A percentile compares a stretch with the other conserved stretches of the same genome.
Evolutionary conservation across 2,797 vertebrate species (phyloP).

Genomic region (Peromyscus nudipes): DNA sequence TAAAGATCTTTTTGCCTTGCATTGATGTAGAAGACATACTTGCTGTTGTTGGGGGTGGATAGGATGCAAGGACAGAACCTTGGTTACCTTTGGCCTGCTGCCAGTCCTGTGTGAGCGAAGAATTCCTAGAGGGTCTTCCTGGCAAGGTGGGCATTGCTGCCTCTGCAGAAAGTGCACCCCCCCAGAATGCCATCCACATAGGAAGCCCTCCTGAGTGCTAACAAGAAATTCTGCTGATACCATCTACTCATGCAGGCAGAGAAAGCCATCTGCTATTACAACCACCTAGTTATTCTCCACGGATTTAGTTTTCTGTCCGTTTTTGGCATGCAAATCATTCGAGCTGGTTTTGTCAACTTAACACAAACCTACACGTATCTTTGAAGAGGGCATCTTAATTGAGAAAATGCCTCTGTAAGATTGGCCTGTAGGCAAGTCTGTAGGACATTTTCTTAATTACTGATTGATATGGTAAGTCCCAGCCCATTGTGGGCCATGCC

Average conservation of each 20-base stretch:
- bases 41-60: background rate
- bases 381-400: background rate
- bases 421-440: background rate
- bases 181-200: background rate
- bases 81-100: background rate
- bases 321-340: background rate
- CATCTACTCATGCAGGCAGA: background rate
- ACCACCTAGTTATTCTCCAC: background rate
- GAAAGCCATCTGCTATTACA: background rate
- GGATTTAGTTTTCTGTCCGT: background rate
- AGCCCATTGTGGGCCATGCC: background rate
- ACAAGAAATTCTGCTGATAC: background rate
- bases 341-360: background rate
- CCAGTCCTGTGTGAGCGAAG: conserved; percentile 9
- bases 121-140: conserved; percentile 4
- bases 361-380: background rate
- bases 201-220: conserved; percentile 1
- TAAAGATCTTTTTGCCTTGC: background rate
- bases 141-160: background rate
- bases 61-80: background rate
- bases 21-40: background rate
- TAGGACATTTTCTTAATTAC: background rate
- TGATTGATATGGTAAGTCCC: background rate
- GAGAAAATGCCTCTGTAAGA: background rate
- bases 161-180: background rate